These are phyloP conservation scores for Mustelus asterias DNA, from an alignment of 2,113 vertebrate species.

Conservation along the genomic window DNA sequence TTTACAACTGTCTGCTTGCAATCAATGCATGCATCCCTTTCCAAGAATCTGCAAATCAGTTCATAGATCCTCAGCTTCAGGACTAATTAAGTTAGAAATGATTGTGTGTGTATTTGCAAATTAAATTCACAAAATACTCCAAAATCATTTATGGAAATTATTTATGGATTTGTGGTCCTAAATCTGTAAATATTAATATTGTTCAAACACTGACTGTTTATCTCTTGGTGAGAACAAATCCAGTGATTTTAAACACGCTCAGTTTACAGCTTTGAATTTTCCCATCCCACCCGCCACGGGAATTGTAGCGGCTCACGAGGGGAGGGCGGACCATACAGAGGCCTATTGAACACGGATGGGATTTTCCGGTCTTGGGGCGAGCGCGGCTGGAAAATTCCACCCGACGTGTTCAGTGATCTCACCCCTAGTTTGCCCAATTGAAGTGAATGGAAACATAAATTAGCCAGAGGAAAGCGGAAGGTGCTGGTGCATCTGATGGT, in stretches of 20 bases:
- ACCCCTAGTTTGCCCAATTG: neutral
- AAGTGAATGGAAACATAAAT: neutral
- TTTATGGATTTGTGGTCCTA: neutral
- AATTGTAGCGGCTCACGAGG: no score
- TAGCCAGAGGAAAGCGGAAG: neutral
- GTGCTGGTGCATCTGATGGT: neutral
- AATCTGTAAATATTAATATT: neutral
- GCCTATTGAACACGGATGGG: no score
- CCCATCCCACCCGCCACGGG: no score
- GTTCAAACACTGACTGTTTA: neutral
- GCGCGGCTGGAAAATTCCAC: no score
- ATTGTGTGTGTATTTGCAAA: neutral
- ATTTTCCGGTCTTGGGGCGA: no score
- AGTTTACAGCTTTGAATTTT: neutral
- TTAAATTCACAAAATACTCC: neutral
- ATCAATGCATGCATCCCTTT: neutral
- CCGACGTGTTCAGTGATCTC: neutral
- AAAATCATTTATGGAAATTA: conserved; percentile 20
- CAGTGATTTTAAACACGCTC: neutral
- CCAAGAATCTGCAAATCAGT: conserved; percentile 6
- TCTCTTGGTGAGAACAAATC: neutral
- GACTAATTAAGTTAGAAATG: neutral
- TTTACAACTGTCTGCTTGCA: neutral
- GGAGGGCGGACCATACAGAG: no score
- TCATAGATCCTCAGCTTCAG: neutral